phyloP scores from a whole-genome alignment of 2,888 invertebrate species.

The Tubiluchus corallicola region DNA sequence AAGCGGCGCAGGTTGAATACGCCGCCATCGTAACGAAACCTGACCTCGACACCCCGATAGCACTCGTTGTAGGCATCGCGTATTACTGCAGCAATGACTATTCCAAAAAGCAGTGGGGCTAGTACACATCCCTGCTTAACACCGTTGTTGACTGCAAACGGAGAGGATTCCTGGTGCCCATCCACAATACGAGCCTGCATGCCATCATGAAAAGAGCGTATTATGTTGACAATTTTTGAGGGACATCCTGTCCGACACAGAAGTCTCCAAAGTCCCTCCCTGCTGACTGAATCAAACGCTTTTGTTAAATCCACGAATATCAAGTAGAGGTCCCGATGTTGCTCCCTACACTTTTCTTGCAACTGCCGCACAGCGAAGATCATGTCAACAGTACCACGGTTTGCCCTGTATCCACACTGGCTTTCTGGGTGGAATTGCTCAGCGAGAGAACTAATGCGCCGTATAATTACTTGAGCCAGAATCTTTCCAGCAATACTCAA shows the following conservation, averaged over 20 bases:
- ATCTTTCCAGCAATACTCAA: conserved; percentile 12
- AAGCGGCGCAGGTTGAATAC: too few relatives aligned
- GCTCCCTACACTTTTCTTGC: too few relatives aligned
- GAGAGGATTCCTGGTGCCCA: not conserved
- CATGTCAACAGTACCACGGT: too few relatives aligned
- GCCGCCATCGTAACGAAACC: too few relatives aligned
- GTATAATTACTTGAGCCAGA: too few relatives aligned
- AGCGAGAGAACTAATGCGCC: too few relatives aligned
- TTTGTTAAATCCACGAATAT: conserved; percentile 13
- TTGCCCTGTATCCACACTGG: not conserved
- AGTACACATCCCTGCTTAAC: conserved; percentile 11
- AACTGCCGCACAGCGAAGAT: too few relatives aligned
- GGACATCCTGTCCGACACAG: conserved; percentile 13
- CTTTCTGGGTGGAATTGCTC: too few relatives aligned
- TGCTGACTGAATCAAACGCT: conserved; percentile 13
- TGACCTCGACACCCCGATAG: too few relatives aligned
- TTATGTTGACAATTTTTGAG: conserved; percentile 15
- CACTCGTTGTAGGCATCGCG: too few relatives aligned
- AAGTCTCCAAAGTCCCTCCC: conserved; percentile 10
- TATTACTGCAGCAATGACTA: too few relatives aligned
- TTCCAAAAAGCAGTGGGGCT: conserved; percentile 10
- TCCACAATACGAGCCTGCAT: conserved; percentile 7
- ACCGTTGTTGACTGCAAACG: conserved; percentile 10
- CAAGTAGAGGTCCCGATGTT: conserved; percentile 6
- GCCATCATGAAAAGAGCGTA: conserved; percentile 12